phyloP scores from a whole-genome alignment of 2,888 invertebrate species.

The Troglohyphantes excavatus region DNA sequence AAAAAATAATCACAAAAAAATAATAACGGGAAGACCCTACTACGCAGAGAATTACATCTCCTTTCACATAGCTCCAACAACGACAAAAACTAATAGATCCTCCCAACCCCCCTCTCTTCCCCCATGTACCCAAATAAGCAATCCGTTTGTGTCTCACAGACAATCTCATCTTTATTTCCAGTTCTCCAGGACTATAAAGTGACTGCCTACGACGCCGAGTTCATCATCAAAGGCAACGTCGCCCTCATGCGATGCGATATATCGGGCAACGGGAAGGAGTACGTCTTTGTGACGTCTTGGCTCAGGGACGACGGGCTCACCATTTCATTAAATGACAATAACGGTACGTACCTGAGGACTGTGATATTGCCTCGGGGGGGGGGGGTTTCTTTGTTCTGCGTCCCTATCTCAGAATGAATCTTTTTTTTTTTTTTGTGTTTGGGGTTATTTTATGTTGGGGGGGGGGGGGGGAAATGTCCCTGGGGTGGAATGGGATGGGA shows the following conservation, averaged over 20 bases:
- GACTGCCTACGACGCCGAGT: constrained; percentile 75
- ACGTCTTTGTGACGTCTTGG: constrained; percentile 78
- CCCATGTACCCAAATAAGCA: constrained; percentile 11
- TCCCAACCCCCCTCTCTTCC: neutral
- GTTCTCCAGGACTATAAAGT: constrained; percentile 78
- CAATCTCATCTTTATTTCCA: constrained; percentile 47
- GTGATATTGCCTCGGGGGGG: constrained; percentile 35
- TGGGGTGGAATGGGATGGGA: too few relatives aligned
- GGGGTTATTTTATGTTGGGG: neutral
- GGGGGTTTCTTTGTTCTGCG: too few relatives aligned
- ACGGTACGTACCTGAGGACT: constrained; percentile 67
- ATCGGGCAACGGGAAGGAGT: constrained; percentile 76
- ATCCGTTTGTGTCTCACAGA: neutral
- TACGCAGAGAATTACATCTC: too few relatives aligned
- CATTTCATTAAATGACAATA: constrained; percentile 78
- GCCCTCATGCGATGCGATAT: constrained; percentile 74
- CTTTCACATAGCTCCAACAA: too few relatives aligned
- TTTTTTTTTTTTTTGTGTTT: constrained; percentile 15
- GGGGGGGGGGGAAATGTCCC: neutral
- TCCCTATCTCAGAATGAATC: neutral
- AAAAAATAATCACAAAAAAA: too few relatives aligned
- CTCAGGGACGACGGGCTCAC: constrained; percentile 76
- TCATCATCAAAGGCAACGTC: constrained; percentile 76
- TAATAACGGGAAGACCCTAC: too few relatives aligned
- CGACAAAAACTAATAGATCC: neutral